Base-by-base conservation (phyloP, 2,888 invertebrate species). In the Trachelus stipa region DNA sequence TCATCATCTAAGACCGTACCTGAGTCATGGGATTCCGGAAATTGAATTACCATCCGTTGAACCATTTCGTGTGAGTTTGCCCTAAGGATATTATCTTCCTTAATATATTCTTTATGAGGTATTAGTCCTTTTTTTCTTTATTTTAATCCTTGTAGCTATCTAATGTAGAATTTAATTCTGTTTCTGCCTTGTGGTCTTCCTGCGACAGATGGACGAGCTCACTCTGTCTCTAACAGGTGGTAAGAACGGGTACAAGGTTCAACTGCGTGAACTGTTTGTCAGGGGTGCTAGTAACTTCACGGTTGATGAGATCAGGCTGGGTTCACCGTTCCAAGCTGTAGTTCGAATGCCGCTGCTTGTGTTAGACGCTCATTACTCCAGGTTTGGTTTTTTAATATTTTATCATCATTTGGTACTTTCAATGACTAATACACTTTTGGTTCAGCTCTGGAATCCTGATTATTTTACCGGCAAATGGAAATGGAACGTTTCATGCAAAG, bases 381-480 rank as follows among this genome's bases (percentile, higher is more conserved):
- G 91, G 91, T 91, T 34, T 37, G 37, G 4, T n/a, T 37, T 74
- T 56, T 56, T 30, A 37, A 69, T 34, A 31, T 34, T 76, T 77
- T 75, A 71, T 37, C 34, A 34, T 71, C 12, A 23, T 37, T 69
- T 71, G 9, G 11, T 30, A 71, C 23, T 34, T 23, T 30, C 30
- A 30, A 34, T 31, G 34, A 1, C 34, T 30, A 0, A 6, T 71
- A 30, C 71, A 15, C 23, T 71, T 11, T 12, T 1, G 31, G 73
- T 77, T 12, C 23, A 95, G 95, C 86, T 94, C 94, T 77, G 95
- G 95, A 0, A 93, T 95, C 4, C 90, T 95, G 73, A 92, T 95
- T 80, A 95, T 95, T 80, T 92, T 95, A 73, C 95, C 95, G 12
- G 95, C 95, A 0, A 95, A 94, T 82, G 95, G 95, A 78, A 94